Conservation (phyloP, 2,888 invertebrate genomes). For the Parapristionchus giblindavisi region DNA sequence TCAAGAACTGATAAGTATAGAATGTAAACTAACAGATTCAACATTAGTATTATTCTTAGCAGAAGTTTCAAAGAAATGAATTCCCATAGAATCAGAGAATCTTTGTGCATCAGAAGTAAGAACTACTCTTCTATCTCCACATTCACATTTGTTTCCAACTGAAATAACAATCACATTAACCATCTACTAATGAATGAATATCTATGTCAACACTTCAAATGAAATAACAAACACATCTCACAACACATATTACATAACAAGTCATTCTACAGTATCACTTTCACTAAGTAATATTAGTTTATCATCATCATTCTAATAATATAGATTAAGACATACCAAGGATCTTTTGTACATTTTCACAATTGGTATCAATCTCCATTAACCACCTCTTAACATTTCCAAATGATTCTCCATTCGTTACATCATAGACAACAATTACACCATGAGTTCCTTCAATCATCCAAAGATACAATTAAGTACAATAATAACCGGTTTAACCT, state of each 20-base stretch:
- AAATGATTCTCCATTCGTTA: slow-evolving; percentile 97
- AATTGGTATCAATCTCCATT: slow-evolving; percentile 98
- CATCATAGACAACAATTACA: slow-evolving; percentile 99
- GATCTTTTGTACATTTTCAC: slow-evolving; percentile 78
- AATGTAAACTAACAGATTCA: slow-evolving; percentile 84
- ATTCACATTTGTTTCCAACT: slow-evolving; percentile 96
- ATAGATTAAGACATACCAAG: slow-evolving; percentile 50
- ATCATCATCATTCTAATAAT: background rate
- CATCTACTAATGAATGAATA: too few species aligned
- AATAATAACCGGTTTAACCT: slow-evolving; percentile 29
- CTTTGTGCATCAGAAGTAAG: slow-evolving; percentile 94
- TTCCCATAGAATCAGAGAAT: slow-evolving; percentile 96
- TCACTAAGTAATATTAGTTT: background rate
- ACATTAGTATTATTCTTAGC: slow-evolving; percentile 99
- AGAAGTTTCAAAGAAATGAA: slow-evolving; percentile 95
- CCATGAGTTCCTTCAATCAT: slow-evolving; percentile 86
- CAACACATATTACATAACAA: too few species aligned
- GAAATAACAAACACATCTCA: too few species aligned
- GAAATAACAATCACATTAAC: too few species aligned
- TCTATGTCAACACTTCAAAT: too few species aligned
- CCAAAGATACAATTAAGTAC: background rate
- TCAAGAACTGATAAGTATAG: background rate
- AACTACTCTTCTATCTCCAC: slow-evolving; percentile 92
- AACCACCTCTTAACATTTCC: slow-evolving; percentile 99
- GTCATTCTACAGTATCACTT: too few species aligned